These are phyloP conservation scores for Lithophane leautieri DNA, from an alignment of 2,888 invertebrate species.

Conservation along the genomic window DNA sequence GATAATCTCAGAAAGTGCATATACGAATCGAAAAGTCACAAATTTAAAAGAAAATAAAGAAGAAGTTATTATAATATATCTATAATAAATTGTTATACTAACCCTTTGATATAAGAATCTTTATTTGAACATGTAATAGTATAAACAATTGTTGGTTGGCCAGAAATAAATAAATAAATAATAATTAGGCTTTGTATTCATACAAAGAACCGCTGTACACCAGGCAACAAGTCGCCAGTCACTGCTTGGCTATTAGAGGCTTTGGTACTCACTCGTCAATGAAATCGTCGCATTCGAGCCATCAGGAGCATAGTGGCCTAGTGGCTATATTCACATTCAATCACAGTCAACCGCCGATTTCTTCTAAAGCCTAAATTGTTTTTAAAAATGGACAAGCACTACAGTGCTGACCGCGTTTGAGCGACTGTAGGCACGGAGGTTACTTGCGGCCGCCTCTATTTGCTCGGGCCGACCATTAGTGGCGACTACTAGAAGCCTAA, in stretches of 20 bases:
- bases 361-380: neutral
- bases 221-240: neutral
- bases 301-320: neutral
- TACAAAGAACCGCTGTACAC: neutral
- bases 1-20: too few species aligned
- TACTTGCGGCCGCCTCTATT: neutral
- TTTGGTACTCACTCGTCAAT: neutral
- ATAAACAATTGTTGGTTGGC: too few species aligned
- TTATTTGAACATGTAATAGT: too few species aligned
- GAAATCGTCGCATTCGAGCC: neutral
- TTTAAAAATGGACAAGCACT: neutral
- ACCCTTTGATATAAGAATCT: too few species aligned
- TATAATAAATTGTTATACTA: too few species aligned
- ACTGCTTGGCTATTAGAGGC: neutral
- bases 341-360: neutral
- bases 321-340: neutral
- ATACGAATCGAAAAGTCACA: too few species aligned
- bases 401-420: neutral
- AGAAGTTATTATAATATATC: too few species aligned
- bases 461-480: neutral
- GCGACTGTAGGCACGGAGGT: neutral
- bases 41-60: too few species aligned
- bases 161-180: too few species aligned
- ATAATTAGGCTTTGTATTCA: too few species aligned
- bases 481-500: neutral